Evolutionary conservation across 2,113 vertebrate species (phyloP).

Genomic region (Conger conger): DNA sequence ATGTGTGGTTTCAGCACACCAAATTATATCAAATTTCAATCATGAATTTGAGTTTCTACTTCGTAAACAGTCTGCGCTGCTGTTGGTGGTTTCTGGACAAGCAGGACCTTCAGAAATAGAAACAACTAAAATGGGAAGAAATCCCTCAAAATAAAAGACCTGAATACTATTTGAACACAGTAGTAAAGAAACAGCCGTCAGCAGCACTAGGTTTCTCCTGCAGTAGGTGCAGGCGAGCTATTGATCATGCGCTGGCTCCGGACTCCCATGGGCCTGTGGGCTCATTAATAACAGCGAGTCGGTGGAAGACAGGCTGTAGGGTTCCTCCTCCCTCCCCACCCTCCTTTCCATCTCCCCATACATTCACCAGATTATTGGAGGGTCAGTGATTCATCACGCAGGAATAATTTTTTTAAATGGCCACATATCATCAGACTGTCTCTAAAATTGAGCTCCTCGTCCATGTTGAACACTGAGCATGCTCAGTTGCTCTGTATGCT

Average conservation of each 20-base stretch:
- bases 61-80: neutral
- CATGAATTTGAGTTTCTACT: no score
- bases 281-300: slow-evolving; percentile 29
- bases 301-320: neutral
- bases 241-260: neutral
- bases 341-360: neutral
- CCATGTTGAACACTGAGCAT: neutral
- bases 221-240: neutral
- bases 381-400: neutral
- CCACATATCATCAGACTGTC: no score
- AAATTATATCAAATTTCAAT: neutral
- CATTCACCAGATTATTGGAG: neutral
- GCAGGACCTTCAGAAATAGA: neutral
- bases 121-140: neutral
- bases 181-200: neutral
- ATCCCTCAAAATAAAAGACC: neutral
- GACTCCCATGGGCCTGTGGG: neutral
- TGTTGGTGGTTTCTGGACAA: neutral
- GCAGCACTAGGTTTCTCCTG: neutral
- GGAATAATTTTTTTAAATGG: no score
- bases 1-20: neutral
- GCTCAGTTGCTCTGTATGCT: neutral
- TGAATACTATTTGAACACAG: neutral
- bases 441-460: neutral
- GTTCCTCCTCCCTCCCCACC: neutral